These are phyloP conservation scores for Andrena bicolor DNA, from an alignment of 2,888 invertebrate genomes.

Conservation along the genomic window DNA sequence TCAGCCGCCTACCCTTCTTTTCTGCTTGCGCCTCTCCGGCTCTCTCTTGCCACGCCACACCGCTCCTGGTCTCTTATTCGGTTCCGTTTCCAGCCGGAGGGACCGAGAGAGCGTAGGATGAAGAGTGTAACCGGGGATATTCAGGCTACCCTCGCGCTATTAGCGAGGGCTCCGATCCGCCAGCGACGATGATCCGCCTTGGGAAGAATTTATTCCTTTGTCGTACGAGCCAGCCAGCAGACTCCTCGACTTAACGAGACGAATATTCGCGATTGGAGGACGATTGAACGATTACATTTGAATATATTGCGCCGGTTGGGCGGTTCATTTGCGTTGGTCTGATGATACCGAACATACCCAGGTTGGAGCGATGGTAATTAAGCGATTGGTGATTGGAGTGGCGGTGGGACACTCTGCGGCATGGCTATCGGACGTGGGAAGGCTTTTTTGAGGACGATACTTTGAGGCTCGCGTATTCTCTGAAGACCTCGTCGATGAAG, in stretches of 20 bases:
- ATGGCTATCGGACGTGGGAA: background rate
- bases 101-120: slow-evolving; percentile 35
- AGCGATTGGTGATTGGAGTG: background rate
- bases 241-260: slow-evolving; percentile 68
- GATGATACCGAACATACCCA: slow-evolving; percentile 5
- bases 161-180: slow-evolving; percentile 71
- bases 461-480: background rate
- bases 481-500: background rate
- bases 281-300: slow-evolving; percentile 59
- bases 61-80: slow-evolving; percentile 68
- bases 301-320: slow-evolving; percentile 49
- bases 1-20: slow-evolving; percentile 46
- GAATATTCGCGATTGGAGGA: slow-evolving; percentile 40
- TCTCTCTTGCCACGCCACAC: slow-evolving; percentile 44
- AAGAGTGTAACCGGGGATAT: slow-evolving; percentile 56
- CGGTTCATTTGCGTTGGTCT: slow-evolving; percentile 1
- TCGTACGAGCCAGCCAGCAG: slow-evolving; percentile 53
- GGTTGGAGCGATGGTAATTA: background rate
- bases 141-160: slow-evolving; percentile 67
- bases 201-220: slow-evolving; percentile 66
- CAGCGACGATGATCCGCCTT: slow-evolving; percentile 54
- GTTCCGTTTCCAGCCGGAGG: slow-evolving; percentile 67
- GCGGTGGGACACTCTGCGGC: background rate
- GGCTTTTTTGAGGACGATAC: background rate
- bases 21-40: slow-evolving; percentile 32